Evolutionary conservation across 2,797 vertebrate species (phyloP), one percentile per base, ranked within the genome.

Genomic region (Aulostomus chinensis): DNA sequence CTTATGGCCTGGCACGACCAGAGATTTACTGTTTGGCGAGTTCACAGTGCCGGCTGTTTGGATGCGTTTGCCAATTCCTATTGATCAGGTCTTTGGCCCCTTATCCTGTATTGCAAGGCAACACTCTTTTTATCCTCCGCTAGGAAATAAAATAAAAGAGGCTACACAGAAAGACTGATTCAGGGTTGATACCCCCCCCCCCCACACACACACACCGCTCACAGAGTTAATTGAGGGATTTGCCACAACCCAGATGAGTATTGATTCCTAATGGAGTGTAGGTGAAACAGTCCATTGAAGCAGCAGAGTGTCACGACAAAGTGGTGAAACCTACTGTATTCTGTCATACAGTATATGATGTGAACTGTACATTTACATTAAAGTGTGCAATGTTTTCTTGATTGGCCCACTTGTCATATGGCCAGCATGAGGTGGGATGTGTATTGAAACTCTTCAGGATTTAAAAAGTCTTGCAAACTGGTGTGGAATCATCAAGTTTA

Each of bases 401-500:
- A 66, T 79, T 43, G 7, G 32, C 66, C 41, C 31, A 58, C 63
- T 74, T 81, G 79, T 85, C 75, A 67, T 63, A 40, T 46, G 80
- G 69, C 76, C 76, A 81, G 84, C 80, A 52, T 78, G 82, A 85
- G 84, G 81, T 83, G 73, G 81, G 83, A 75, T 88, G 85, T 87
- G 74, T 69, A 77, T 88, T 87, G 86, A 84, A 87, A 89, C 86
- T 89, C 82, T 88, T 76, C 62, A 73, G 88, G 87, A 88, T 90
- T 91, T 87, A 84, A 81, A 82, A 89, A 79, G 76, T 81, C 76
- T 87, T 76, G 72, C 73, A 87, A 91, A 90, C 85, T 90, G 87
- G 80, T 77, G 78, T 81, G 86, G 84, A 86, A 90, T 91, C 88
- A 89, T 88, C 79, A 90, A 90, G 88, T 93, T 92, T 90, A 91